phyloP scores from a whole-genome alignment of 1,140 invertebrate genomes.

The Paraescarpia echinospica region DNA sequence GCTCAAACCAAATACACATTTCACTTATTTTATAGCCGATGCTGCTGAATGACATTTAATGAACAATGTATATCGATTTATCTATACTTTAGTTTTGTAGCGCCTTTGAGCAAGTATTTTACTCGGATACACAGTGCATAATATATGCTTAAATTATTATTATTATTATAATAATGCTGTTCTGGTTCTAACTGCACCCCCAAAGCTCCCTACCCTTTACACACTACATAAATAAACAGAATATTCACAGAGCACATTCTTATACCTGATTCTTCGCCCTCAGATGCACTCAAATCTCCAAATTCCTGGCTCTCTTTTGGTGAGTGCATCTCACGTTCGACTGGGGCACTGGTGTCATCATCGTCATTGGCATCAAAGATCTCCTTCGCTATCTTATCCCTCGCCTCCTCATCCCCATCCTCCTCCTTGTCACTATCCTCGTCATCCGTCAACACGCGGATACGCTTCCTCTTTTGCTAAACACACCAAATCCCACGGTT shows the following conservation, averaged over 20 bases:
- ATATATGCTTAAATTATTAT: not conserved
- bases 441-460: constrained; percentile 63
- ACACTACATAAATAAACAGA: not conserved
- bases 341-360: constrained; percentile 48
- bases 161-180: not conserved
- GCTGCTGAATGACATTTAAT: no score
- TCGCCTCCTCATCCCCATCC: constrained; percentile 71
- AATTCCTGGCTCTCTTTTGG: not conserved
- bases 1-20: no score
- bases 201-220: not conserved
- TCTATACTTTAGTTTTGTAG: no score
- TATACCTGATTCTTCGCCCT: constrained; percentile 70
- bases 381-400: constrained; percentile 86
- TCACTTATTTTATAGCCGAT: no score
- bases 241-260: not conserved
- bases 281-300: not conserved
- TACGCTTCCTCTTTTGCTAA: constrained; percentile 84
- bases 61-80: no score
- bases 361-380: constrained; percentile 84
- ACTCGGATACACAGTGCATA: no score
- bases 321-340: not conserved
- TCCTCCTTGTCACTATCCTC: constrained; percentile 74
- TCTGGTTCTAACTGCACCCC: not conserved
- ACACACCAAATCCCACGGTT: not conserved
- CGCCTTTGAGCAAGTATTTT: no score